Evolutionary conservation across 2,113 vertebrate species (phyloP).

Genomic region (Sphaerodactylus townsendi): DNA sequence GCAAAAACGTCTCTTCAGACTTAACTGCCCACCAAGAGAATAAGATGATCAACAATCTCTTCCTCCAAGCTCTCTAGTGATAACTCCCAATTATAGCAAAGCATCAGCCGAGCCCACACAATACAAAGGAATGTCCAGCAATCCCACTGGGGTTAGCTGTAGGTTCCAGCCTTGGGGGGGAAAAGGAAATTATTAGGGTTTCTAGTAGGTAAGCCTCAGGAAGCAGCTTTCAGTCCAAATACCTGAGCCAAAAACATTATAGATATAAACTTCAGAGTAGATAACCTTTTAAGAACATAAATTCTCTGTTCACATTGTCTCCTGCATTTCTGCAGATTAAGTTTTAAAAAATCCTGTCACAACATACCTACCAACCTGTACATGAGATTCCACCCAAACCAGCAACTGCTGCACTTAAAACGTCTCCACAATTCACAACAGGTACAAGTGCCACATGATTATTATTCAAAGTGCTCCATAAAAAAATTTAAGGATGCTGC

Average conservation of each 20-base stretch:
- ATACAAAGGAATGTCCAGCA: neutral
- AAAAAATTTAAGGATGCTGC: constrained; percentile 32
- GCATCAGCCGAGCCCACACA: neutral
- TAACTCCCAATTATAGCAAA: neutral
- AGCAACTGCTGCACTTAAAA: constrained; percentile 47
- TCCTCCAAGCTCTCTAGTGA: neutral
- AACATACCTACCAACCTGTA: constrained; percentile 49
- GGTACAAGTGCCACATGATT: neutral
- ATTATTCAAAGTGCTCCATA: constrained; percentile 42
- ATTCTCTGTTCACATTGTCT: constrained; percentile 58
- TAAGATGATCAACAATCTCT: neutral
- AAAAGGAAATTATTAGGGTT: neutral
- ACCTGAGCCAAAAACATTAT: constrained; percentile 64
- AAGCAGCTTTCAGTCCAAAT: constrained; percentile 67
- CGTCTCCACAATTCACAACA: constrained; percentile 7
- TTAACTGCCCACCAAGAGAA: neutral
- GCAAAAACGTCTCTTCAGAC: neutral
- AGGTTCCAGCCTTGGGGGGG: neutral
- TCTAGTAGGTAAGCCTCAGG: constrained; percentile 38
- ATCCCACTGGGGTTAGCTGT: neutral
- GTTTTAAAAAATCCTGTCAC: constrained; percentile 37
- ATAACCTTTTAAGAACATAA: constrained; percentile 3
- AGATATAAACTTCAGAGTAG: neutral
- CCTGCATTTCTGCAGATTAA: constrained; percentile 59
- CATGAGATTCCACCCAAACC: constrained; percentile 38